Conservation (phyloP, 2,888 invertebrate species). For the Plebejus melissa region DNA sequence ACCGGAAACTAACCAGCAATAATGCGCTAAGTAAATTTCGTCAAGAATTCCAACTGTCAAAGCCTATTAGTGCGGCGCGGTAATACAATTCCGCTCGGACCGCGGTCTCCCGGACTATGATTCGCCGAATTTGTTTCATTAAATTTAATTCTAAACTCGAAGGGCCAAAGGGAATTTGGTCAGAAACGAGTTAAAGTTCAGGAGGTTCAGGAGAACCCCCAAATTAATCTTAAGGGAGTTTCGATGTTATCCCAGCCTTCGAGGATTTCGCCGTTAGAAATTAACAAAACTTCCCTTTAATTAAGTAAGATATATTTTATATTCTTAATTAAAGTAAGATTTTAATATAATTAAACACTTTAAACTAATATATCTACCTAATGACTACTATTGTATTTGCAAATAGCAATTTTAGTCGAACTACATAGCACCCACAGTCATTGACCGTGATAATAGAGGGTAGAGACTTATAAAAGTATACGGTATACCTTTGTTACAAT, state of each 20-base stretch:
- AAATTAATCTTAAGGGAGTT: conserved; percentile 79
- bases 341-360: neutral
- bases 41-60: conserved; percentile 22
- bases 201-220: conserved; percentile 54
- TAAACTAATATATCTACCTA: too few relatives aligned
- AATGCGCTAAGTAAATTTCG: conserved; percentile 17
- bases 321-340: conserved; percentile 56
- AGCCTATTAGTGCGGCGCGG: conserved; percentile 27
- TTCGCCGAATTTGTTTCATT: conserved; percentile 73
- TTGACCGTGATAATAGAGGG: neutral
- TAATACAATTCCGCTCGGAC: conserved; percentile 39
- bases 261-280: conserved; percentile 68
- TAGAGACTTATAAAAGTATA: neutral
- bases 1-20: neutral
- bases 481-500: neutral
- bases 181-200: conserved; percentile 76
- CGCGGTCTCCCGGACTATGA: conserved; percentile 52
- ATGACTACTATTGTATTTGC: too few relatives aligned
- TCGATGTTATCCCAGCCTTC: conserved; percentile 69
- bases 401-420: neutral
- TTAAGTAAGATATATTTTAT: conserved; percentile 72
- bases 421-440: neutral
- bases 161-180: conserved; percentile 70
- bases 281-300: conserved; percentile 72
- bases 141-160: conserved; percentile 74